Conservation (phyloP, 2,797 vertebrate species). For the Anguilla anguilla region DNA sequence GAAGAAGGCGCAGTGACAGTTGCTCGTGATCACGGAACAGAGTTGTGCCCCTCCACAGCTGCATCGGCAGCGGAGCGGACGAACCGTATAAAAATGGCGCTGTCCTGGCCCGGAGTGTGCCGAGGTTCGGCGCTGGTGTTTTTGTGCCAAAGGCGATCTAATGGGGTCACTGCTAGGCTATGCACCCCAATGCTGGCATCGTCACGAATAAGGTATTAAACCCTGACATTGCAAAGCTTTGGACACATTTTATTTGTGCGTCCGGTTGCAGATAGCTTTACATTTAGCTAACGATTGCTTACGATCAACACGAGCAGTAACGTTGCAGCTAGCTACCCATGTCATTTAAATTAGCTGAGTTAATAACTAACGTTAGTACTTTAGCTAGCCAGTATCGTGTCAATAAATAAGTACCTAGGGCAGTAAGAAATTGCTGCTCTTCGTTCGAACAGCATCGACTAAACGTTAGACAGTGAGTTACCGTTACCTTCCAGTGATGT, state of each 20-base stretch:
- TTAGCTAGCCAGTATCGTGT: neutral
- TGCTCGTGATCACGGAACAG: neutral
- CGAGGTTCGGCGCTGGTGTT: slow-evolving; percentile 57
- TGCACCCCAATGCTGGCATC: slow-evolving; percentile 32
- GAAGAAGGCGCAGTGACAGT: slow-evolving; percentile 4
- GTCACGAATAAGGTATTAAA: slow-evolving; percentile 53
- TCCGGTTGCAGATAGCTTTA: neutral
- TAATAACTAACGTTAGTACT: neutral
- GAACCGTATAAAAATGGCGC: slow-evolving; percentile 65
- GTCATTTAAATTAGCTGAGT: neutral
- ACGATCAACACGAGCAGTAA: neutral
- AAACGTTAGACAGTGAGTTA: neutral
- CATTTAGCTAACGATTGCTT: neutral
- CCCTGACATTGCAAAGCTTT: neutral
- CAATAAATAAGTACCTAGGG: neutral
- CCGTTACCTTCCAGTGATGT: neutral
- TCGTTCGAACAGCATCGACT: neutral
- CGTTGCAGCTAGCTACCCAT: neutral
- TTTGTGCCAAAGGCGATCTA: slow-evolving; percentile 51
- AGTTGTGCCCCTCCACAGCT: neutral
- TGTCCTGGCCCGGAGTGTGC: slow-evolving; percentile 59
- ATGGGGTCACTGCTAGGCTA: slow-evolving; percentile 41
- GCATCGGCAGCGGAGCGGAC: neutral
- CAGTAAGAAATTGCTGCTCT: neutral
- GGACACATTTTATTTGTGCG: neutral